A percentile compares a stretch with the other conserved stretches of the same genome.
phyloP scores from a whole-genome alignment of 2,797 vertebrate species.

The Pachyuromys duprasi region DNA sequence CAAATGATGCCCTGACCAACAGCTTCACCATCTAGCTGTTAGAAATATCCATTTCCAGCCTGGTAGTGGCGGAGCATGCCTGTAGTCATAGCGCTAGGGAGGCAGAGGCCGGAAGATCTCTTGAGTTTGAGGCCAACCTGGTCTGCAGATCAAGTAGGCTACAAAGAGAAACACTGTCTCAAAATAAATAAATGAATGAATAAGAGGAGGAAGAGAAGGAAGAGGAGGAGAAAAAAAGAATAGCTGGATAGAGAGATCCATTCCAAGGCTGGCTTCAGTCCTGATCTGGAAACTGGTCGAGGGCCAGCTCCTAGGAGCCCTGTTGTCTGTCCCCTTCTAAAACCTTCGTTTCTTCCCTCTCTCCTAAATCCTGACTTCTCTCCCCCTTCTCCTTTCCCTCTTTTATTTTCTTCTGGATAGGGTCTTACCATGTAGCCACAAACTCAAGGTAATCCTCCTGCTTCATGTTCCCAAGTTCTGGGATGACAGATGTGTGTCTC shows the following conservation, averaged over 20 bases:
- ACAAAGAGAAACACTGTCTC: not conserved
- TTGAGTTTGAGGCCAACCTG: not conserved
- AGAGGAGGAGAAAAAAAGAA: fast-evolving
- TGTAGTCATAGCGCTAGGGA: not conserved
- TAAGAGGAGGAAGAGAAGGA: not conserved
- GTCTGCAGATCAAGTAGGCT: not conserved
- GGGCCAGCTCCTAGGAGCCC: not conserved
- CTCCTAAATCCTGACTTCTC: not conserved
- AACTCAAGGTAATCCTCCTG: not conserved
- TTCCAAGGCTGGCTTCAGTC: not conserved
- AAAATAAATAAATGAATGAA: not conserved
- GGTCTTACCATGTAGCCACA: not conserved
- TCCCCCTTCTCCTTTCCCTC: not conserved
- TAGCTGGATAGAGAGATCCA: not conserved
- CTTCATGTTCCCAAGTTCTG: not conserved
- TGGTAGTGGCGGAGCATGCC: not conserved
- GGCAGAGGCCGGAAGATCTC: not conserved
- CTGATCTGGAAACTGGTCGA: not conserved
- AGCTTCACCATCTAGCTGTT: not conserved
- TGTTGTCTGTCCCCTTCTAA: not conserved
- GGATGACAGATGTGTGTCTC: not conserved
- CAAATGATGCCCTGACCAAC: not conserved
- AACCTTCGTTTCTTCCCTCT: not conserved
- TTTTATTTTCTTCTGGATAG: not conserved
- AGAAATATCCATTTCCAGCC: not conserved